These are phyloP conservation scores for Zaprionus capensis DNA, from an alignment of 1,140 invertebrate species.

Conservation along the genomic window DNA sequence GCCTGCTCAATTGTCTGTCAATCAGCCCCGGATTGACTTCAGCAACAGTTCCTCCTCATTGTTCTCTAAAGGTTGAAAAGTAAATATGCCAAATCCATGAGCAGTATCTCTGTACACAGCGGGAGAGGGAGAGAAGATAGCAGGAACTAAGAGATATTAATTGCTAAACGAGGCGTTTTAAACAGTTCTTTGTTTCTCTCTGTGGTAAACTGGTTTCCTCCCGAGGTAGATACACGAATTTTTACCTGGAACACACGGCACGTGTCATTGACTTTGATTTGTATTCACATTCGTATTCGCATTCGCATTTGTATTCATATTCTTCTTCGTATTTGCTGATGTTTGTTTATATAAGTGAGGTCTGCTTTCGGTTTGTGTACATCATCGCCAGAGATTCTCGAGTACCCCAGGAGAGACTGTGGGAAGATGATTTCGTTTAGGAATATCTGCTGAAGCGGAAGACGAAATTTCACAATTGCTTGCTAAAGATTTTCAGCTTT, in stretches of 20 bases:
- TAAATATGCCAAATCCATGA: slow-evolving; percentile 70
- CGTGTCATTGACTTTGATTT: slow-evolving; percentile 53
- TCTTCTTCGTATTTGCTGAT: not conserved
- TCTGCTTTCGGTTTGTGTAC: slow-evolving; percentile 15
- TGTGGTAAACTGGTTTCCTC: slow-evolving; percentile 32
- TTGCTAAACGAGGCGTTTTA: slow-evolving; percentile 64
- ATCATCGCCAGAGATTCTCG: slow-evolving; percentile 14
- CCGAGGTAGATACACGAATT: slow-evolving; percentile 17
- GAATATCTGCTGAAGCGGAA: not conserved
- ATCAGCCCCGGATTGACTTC: slow-evolving; percentile 49
- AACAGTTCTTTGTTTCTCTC: slow-evolving; percentile 55
- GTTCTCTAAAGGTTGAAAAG: slow-evolving; percentile 47
- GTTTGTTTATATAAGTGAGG: slow-evolving; percentile 18
- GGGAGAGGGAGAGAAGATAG: not conserved
- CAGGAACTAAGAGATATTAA: slow-evolving; percentile 53
- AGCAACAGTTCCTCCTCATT: slow-evolving; percentile 45
- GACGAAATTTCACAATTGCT: not conserved
- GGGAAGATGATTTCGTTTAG: not conserved
- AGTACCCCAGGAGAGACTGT: not conserved
- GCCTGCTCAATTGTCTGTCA: slow-evolving; percentile 22
- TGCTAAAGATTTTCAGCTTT: not conserved
- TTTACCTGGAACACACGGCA: slow-evolving; percentile 47
- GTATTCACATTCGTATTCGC: slow-evolving; percentile 17
- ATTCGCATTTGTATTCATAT: not conserved
- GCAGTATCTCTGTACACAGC: slow-evolving; percentile 11